Conservation (phyloP, 2,797 vertebrate species). For the Periparus ater region DNA sequence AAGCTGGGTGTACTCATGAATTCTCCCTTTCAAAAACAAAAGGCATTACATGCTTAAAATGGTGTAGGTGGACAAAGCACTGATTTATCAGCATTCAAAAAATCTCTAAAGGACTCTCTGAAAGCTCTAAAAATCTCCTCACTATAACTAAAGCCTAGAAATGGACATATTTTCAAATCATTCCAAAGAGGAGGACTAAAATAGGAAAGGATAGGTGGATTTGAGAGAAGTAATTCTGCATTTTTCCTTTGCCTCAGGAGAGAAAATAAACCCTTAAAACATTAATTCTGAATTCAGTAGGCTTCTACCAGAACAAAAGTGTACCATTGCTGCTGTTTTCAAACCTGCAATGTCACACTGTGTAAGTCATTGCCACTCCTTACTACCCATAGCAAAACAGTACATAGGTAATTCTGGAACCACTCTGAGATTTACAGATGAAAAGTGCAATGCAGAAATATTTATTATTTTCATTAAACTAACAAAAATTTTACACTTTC, state of each 20-base stretch:
- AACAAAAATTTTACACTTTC: neutral
- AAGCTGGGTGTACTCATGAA: neutral
- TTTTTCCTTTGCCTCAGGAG: neutral
- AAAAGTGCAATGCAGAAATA: neutral
- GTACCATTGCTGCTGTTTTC: neutral
- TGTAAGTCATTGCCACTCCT: neutral
- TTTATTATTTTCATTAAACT: neutral
- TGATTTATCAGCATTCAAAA: neutral
- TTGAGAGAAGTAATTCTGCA: neutral
- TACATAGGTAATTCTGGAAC: neutral
- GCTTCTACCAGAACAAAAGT: neutral
- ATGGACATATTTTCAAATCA: neutral
- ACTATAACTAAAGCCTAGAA: neutral
- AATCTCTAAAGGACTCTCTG: neutral
- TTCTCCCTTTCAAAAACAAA: neutral
- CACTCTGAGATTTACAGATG: neutral
- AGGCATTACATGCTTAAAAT: neutral
- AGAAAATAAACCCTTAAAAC: neutral
- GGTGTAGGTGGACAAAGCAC: neutral
- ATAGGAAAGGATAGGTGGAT: neutral
- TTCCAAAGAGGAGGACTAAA: neutral
- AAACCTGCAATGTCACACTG: neutral
- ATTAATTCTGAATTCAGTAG: neutral
- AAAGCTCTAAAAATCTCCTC: neutral
- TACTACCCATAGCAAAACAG: neutral